These are phyloP conservation scores for Antheraea yamamai DNA, from an alignment of 2,888 invertebrate genomes.

Conservation along the genomic window DNA sequence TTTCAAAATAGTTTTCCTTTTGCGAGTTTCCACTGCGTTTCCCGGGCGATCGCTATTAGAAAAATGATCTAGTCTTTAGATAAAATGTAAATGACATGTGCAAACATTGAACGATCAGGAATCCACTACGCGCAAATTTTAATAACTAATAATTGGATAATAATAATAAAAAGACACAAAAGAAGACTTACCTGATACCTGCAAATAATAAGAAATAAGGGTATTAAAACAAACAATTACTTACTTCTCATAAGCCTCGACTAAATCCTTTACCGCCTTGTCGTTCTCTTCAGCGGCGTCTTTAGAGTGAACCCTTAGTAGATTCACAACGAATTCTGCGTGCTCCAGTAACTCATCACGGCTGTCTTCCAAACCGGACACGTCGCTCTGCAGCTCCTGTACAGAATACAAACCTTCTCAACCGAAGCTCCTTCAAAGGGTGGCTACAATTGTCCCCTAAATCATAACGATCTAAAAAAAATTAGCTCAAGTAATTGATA, in stretches of 20 bases:
- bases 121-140: background rate
- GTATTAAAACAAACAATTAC: slow-evolving; percentile 40
- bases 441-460: too few species aligned
- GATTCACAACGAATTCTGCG: slow-evolving; percentile 86
- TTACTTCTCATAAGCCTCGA: slow-evolving; percentile 85
- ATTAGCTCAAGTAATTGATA: background rate
- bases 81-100: background rate
- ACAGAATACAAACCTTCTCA: background rate
- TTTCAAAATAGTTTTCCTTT: too few species aligned
- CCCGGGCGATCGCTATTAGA: background rate
- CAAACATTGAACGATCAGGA: background rate
- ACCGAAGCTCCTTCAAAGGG: background rate
- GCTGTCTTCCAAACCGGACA: slow-evolving; percentile 85
- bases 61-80: background rate
- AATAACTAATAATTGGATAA: background rate
- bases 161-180: background rate
- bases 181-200: background rate
- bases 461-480: background rate
- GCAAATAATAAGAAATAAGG: slow-evolving; percentile 15
- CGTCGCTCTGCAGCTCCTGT: slow-evolving; percentile 89
- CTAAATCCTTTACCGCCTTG: slow-evolving; percentile 86
- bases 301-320: slow-evolving; percentile 85
- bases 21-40: background rate
- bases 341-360: slow-evolving; percentile 86
- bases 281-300: slow-evolving; percentile 86